Conservation (phyloP, 2,797 vertebrate genomes). For the Lutra lutra region DNA sequence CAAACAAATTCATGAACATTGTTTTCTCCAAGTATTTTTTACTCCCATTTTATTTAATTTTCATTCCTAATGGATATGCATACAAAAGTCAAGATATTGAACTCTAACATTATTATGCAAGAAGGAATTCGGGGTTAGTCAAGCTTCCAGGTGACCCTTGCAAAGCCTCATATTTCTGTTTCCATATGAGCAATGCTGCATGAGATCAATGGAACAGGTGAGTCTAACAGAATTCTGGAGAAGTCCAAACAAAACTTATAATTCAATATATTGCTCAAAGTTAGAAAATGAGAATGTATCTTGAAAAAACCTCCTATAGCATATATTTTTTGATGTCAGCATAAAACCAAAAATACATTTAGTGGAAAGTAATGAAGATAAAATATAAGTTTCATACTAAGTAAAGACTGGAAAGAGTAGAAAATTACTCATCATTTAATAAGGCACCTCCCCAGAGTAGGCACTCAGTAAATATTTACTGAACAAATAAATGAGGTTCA, state of each 20-base stretch:
- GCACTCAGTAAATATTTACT: not conserved
- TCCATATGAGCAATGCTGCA: not conserved
- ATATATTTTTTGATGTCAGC: not conserved
- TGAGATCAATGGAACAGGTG: not conserved
- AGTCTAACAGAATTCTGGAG: not conserved
- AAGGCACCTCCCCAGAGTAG: not conserved
- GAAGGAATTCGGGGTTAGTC: not conserved
- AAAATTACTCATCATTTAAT: not conserved
- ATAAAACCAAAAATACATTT: conserved; percentile 31
- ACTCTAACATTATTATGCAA: not conserved
- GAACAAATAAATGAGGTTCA: conserved; percentile 32
- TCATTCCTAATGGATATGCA: not conserved
- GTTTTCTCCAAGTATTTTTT: not conserved
- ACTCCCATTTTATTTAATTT: not conserved
- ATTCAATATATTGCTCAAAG: not conserved
- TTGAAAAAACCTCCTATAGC: not conserved
- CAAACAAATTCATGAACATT: not conserved
- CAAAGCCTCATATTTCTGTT: not conserved
- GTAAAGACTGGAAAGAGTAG: not conserved
- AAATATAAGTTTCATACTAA: not conserved
- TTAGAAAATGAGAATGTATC: not conserved
- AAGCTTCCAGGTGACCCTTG: not conserved
- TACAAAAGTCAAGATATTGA: not conserved
- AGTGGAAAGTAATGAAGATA: not conserved
- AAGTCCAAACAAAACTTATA: not conserved